Percentiles rank a stretch among this genome's conserved stretches.
Evolutionary conservation across 2,888 invertebrate genomes (phyloP).

Genomic region (Crioceris asparagi): DNA sequence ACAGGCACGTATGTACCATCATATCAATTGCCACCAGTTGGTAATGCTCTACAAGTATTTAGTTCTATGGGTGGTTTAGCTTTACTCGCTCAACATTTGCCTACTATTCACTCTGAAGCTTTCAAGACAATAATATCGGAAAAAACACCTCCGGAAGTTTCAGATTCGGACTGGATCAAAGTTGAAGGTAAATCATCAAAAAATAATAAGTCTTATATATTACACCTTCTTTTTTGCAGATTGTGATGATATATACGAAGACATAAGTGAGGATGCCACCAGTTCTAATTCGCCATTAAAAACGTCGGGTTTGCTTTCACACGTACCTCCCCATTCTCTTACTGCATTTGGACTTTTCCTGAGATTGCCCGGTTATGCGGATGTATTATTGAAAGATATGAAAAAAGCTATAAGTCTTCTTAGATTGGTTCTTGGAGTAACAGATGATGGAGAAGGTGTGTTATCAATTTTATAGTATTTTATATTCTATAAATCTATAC

Average conservation of each 20-base stretch:
- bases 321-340: conserved; percentile 81
- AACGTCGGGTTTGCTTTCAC: conserved; percentile 42
- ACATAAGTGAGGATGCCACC: conserved; percentile 44
- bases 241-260: conserved; percentile 52
- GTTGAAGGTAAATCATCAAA: conserved; percentile 34
- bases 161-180: conserved; percentile 41
- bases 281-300: conserved; percentile 42
- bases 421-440: conserved; percentile 78
- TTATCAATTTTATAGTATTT: too few species aligned
- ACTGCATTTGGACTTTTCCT: conserved; percentile 85
- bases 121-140: conserved; percentile 42
- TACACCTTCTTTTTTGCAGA: conserved; percentile 31
- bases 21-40: conserved; percentile 30
- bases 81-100: conserved; percentile 77
- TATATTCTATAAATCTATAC: too few species aligned
- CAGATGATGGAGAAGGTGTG: conserved; percentile 81
- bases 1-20: too few species aligned
- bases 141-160: conserved; percentile 44
- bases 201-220: background rate
- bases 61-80: conserved; percentile 82
- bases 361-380: conserved; percentile 82
- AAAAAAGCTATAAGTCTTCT: conserved; percentile 78
- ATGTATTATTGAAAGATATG: conserved; percentile 73
- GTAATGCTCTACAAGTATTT: conserved; percentile 69
- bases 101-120: conserved; percentile 78